Evolutionary conservation across 2,113 vertebrate species (phyloP), one percentile per base, ranked within the genome.

Genomic region (Meriones unguiculatus): DNA sequence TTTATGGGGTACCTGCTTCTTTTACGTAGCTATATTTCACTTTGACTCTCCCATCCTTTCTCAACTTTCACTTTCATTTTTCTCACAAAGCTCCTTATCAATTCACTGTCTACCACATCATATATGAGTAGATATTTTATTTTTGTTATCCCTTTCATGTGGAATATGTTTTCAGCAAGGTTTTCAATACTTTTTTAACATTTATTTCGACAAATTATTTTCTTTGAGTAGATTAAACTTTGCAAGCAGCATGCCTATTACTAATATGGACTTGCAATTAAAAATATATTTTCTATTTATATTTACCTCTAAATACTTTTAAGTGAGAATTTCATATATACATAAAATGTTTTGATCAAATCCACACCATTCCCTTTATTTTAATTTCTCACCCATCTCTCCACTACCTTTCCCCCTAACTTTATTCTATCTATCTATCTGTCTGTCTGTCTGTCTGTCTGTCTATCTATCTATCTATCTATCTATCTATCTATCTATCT

Each of bases 171-270:
- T 6, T 81, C 28, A 76, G 5, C 41, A 76, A 87, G 14, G 10
- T 67, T 52, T 28, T 70, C 90, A 82, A 59, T 92, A 89, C 90
- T 77, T 76, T n/a, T 59, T 88, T 32, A 90, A 82, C 30, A 46
- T 76, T 87, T 12, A 0, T 82, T 70, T 81, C 25, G 84, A 41
- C 2, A 62, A 0, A 64, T 81, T 69, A 75, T 57, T 90, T 96
- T 94, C 67, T 76, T 86, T 22, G 87, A 24, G 9, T 76, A 93
- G 1, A 28, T 6, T 78, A 73, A 95, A 2, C n/a, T 91, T 25
- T 32, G 87, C 24, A 50, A 57, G 91, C 81, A 88, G 25, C 22
- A 52, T 32, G 75, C 22, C 18, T 92, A 6, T 35, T 10, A 67
- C 85, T 95, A 73, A 3, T 77, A 87, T 70, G 35, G 4, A 90